A percentile compares a stretch with the other conserved stretches of the same genome.
Evolutionary conservation across 2,888 invertebrate genomes (phyloP).

Genomic region (Geotrupes spiniger): DNA sequence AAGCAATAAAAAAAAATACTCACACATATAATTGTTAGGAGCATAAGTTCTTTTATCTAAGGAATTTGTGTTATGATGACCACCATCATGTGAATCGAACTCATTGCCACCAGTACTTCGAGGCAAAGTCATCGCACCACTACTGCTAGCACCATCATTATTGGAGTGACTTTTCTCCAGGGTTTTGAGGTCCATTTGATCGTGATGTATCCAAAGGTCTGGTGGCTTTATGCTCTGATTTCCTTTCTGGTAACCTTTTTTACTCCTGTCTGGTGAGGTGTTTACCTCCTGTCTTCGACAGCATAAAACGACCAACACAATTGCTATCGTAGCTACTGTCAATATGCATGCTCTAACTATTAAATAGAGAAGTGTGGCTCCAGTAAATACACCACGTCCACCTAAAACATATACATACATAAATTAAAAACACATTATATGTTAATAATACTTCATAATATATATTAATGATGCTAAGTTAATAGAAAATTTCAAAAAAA

Average conservation of each 20-base stretch:
- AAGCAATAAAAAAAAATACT: slow-evolving; percentile 46
- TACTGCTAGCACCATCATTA: slow-evolving; percentile 66
- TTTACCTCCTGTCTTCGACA: slow-evolving; percentile 58
- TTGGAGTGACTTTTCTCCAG: slow-evolving; percentile 68
- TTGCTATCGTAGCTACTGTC: slow-evolving; percentile 57
- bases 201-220: slow-evolving; percentile 97
- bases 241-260: slow-evolving; percentile 59
- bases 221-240: slow-evolving; percentile 82
- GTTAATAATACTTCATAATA: background rate
- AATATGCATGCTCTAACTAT: slow-evolving; percentile 60
- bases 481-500: no score
- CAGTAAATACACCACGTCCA: slow-evolving; percentile 55
- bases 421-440: background rate
- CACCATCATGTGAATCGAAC: slow-evolving; percentile 54
- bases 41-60: slow-evolving; percentile 78
- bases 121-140: slow-evolving; percentile 72
- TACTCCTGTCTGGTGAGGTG: slow-evolving; percentile 58
- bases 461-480: no score
- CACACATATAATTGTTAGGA: slow-evolving; percentile 79
- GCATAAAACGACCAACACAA: slow-evolving; percentile 61
- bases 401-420: slow-evolving; percentile 49
- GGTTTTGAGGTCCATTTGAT: slow-evolving; percentile 94
- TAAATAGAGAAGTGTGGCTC: slow-evolving; percentile 59
- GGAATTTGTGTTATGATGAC: slow-evolving; percentile 56
- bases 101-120: slow-evolving; percentile 63